Evolutionary conservation across 2,113 vertebrate species (phyloP).

Genomic region (Apeltes quadracus): DNA sequence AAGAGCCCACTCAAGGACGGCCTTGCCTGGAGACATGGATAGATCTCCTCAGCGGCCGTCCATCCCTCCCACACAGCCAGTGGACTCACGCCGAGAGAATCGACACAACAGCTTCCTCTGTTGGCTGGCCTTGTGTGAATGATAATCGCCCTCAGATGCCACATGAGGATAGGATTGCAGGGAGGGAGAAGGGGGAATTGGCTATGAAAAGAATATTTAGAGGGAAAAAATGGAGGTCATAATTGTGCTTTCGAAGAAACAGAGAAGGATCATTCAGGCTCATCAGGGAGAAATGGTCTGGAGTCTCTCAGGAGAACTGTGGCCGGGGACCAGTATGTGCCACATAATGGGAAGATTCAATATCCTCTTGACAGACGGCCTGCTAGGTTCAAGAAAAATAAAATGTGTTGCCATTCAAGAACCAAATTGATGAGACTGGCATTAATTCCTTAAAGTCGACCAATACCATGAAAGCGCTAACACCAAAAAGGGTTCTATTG

Average conservation of each 20-base stretch:
- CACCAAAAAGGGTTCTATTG: not conserved
- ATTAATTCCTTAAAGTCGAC: not conserved
- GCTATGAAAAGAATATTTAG: conserved; percentile 57
- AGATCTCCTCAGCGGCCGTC: conserved; percentile 53
- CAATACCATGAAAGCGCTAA: not conserved
- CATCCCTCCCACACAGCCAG: conserved; percentile 41
- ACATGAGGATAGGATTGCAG: conserved; percentile 36
- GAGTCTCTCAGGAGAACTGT: conserved; percentile 29
- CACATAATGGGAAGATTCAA: conserved; percentile 55
- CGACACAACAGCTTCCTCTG: conserved; percentile 72
- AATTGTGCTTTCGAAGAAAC: conserved; percentile 59
- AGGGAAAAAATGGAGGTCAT: conserved; percentile 39
- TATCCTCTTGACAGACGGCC: conserved; percentile 40
- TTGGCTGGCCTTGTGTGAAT: conserved; percentile 68
- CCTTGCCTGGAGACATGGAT: conserved; percentile 62
- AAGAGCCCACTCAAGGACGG: conserved; percentile 53
- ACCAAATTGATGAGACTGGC: not conserved
- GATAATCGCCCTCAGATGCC: conserved; percentile 73
- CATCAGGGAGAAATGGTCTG: conserved; percentile 25
- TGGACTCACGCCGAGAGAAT: conserved; percentile 46
- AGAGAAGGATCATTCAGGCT: conserved; percentile 56
- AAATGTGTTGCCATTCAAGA: not conserved
- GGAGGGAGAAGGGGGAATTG: conserved; percentile 15
- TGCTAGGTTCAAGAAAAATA: conserved; percentile 18
- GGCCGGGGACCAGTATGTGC: conserved; percentile 15